Evolutionary conservation across 2,113 vertebrate genomes (phyloP), one percentile per base, ranked within the genome.

Genomic region (Carlito syrichta): DNA sequence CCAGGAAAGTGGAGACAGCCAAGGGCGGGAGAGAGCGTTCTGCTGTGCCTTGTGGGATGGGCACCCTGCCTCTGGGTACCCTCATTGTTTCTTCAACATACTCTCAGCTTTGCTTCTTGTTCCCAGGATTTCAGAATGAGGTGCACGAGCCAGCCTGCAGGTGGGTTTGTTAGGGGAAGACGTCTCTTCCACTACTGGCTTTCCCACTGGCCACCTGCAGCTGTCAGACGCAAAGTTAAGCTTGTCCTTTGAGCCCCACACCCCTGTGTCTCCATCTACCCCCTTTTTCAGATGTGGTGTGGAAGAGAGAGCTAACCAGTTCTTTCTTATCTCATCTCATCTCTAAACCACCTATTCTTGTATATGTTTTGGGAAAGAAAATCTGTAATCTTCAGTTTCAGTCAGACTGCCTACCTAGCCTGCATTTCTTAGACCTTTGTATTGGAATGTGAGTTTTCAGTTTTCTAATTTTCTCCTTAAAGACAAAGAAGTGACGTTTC

Each of bases 351-450:
- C 63, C 27, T 79, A 3, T 69, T 23, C 8, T 43, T 62, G 32
- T n/a, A 38, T 20, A 13, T 45, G 50, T 66, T 85, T 93, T 63
- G 48, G 83, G 35, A 77, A 68, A 50, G 54, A 63, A 82, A 8
- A 40, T 17, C 54, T 52, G 5, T 62, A 30, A 52, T 60, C n/a
- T 66, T 69, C 43, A 32, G 50, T 73, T 14, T 68, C 74, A 35
- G 16, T 38, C 40, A 74, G 73, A 52, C n/a, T 82, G 48, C 60
- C 50, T 85, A 54, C 11, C 62, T 63, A 71, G 48, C 50, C 32
- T 32, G 16, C 40, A 56, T 93, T 76, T 88, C 74, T 91, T 62
- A 94, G 60, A 77, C 74, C 84, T 91, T 62, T 89, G 88, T 63
- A 71, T 87, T 43, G 66, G 73, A 77, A 62, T 68, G 43, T 35